Conservation (phyloP, 2,888 invertebrate species). For the Noctua fimbriata region DNA sequence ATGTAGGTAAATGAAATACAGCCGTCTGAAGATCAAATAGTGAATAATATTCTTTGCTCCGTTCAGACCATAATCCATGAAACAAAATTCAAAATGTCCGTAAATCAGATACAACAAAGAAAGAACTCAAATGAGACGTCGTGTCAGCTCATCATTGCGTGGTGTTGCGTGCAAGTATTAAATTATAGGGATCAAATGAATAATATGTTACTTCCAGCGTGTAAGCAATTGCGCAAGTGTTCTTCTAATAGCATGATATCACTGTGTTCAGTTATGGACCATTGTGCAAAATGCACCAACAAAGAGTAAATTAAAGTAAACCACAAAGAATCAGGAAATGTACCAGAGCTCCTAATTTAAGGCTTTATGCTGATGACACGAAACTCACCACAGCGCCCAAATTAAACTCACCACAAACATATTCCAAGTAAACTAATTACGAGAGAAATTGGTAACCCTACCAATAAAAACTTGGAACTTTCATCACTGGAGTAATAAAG, state of each 20-base stretch:
- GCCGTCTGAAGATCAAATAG: not conserved
- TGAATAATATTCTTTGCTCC: not conserved
- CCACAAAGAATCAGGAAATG: conserved; percentile 28
- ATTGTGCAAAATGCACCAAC: conserved; percentile 19
- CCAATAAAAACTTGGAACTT: conserved; percentile 48
- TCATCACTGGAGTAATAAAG: conserved; percentile 60
- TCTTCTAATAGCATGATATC: conserved; percentile 28
- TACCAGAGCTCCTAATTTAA: conserved; percentile 18
- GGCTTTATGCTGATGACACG: not conserved
- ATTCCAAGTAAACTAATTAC: conserved; percentile 21
- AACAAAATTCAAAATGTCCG: not conserved
- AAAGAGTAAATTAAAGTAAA: conserved; percentile 7
- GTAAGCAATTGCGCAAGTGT: conserved; percentile 11
- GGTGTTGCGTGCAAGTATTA: conserved; percentile 26
- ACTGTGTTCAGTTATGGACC: not conserved
- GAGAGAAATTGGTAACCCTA: conserved; percentile 15
- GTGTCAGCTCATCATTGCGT: conserved; percentile 19
- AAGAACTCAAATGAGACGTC: conserved; percentile 13
- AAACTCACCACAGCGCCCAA: not conserved
- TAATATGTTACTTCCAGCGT: not conserved
- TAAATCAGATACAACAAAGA: not conserved
- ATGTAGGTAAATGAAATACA: not conserved
- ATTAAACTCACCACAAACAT: conserved; percentile 7
- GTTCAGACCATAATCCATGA: not conserved
- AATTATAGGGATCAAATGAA: conserved; percentile 26